Percentiles rank a stretch among this genome's conserved stretches.
Evolutionary conservation across 1,140 invertebrate species (phyloP).

Genomic region (Anoplolepis gracilipes): DNA sequence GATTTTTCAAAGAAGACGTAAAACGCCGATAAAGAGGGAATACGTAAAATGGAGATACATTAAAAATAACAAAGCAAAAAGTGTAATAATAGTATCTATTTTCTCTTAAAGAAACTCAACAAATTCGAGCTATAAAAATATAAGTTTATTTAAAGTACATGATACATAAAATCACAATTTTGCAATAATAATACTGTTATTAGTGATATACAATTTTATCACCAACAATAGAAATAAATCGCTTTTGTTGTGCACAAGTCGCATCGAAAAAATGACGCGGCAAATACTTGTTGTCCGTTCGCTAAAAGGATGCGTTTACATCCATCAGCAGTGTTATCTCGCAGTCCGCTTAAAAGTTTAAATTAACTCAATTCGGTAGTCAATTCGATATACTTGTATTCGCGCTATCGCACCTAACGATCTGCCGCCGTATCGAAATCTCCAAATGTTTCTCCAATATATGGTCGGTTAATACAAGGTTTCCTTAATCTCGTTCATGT

Average conservation of each 20-base stretch:
- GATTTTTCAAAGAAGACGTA: background rate
- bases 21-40: background rate
- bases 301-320: slow-evolving; percentile 28
- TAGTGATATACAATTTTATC: background rate
- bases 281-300: background rate
- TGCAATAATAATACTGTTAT: background rate
- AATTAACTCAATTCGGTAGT: slow-evolving; percentile 57
- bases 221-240: background rate
- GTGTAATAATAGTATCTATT: background rate
- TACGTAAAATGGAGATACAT: background rate
- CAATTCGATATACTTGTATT: slow-evolving; percentile 60
- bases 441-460: slow-evolving; percentile 49
- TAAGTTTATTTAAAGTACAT: background rate
- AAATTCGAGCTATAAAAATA: background rate
- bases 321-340: slow-evolving; percentile 23
- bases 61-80: background rate
- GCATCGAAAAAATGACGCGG: background rate
- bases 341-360: slow-evolving; percentile 48
- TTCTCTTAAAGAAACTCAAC: background rate
- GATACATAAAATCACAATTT: background rate
- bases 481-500: slow-evolving; percentile 56
- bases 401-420: slow-evolving; percentile 42
- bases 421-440: slow-evolving; percentile 39
- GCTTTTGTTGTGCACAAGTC: background rate
- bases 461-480: slow-evolving; percentile 57